phyloP scores from a whole-genome alignment of 1,140 invertebrate species.

The Macrotrachela quadricornifera region DNA sequence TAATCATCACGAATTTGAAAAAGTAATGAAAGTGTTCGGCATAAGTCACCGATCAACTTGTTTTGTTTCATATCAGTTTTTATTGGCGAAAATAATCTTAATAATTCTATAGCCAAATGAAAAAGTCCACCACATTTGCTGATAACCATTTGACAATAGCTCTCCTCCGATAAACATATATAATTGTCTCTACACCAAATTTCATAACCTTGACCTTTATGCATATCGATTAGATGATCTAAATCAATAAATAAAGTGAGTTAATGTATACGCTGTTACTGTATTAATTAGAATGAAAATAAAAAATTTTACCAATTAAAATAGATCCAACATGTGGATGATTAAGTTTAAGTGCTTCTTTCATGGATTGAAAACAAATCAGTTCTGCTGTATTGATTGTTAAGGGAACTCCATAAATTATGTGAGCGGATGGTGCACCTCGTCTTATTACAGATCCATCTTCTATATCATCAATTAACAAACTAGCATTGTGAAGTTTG shows the following conservation, averaged over 20 bases:
- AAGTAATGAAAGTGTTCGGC: slow-evolving; percentile 66
- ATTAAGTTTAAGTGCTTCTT: slow-evolving; percentile 54
- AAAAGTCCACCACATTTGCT: too few relatives aligned
- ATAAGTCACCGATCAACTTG: slow-evolving; percentile 78
- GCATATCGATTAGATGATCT: slow-evolving; percentile 73
- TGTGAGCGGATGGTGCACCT: slow-evolving; percentile 71
- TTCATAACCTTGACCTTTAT: slow-evolving; percentile 87
- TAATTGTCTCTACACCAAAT: slow-evolving; percentile 92
- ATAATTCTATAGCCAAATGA: too few relatives aligned
- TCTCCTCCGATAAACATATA: slow-evolving; percentile 67
- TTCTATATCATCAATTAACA: slow-evolving; percentile 87
- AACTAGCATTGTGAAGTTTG: slow-evolving; percentile 84
- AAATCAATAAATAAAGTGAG: too few relatives aligned
- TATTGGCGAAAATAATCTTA: too few relatives aligned
- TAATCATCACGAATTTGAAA: slow-evolving; percentile 92
- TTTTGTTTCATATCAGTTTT: too few relatives aligned
- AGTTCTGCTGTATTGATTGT: slow-evolving; percentile 95
- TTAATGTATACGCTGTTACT: too few relatives aligned
- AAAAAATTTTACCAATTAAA: slow-evolving; percentile 37
- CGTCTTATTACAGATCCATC: slow-evolving; percentile 74
- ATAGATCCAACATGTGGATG: slow-evolving; percentile 50
- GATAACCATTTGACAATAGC: slow-evolving; percentile 76
- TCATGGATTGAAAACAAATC: slow-evolving; percentile 64
- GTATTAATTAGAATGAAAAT: too few relatives aligned
- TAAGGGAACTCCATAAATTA: slow-evolving; percentile 73